phyloP scores from a whole-genome alignment of 2,797 vertebrate species.

The Acomys russatus region DNA sequence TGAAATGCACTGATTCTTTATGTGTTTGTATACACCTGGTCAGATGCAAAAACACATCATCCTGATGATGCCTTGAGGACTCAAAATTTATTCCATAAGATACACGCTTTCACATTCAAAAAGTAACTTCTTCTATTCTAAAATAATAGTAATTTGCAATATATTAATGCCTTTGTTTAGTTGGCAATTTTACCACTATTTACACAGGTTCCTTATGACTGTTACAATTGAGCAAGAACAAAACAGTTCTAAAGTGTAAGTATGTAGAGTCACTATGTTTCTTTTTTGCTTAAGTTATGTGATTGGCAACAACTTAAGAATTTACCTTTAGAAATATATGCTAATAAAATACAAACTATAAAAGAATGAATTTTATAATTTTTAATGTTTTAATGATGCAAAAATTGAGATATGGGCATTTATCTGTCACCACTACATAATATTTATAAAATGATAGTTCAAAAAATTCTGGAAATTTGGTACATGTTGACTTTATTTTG shows the following conservation, averaged over 20 bases:
- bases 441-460: background rate
- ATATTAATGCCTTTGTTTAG: background rate
- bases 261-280: constrained; percentile 9
- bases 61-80: background rate
- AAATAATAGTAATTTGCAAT: constrained; percentile 15
- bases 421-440: background rate
- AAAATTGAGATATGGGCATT: background rate
- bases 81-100: constrained; percentile 3
- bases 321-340: constrained; percentile 42
- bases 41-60: constrained; percentile 13
- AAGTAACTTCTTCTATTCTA: constrained; percentile 16
- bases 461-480: background rate
- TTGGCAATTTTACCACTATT: constrained; percentile 58
- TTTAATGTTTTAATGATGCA: constrained; percentile 26
- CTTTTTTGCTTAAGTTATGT: constrained; percentile 28
- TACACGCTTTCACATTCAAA: constrained; percentile 20
- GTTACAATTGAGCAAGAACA: constrained; percentile 20
- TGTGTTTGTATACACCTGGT: background rate
- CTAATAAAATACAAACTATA: constrained; percentile 4
- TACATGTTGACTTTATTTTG: constrained; percentile 5
- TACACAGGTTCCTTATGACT: background rate
- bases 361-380: background rate
- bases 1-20: background rate
- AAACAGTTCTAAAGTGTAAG: background rate
- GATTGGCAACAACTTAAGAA: constrained; percentile 22